Evolutionary conservation across 1,140 invertebrate genomes (phyloP).

Genomic region (Cheumatopsyche charites): DNA sequence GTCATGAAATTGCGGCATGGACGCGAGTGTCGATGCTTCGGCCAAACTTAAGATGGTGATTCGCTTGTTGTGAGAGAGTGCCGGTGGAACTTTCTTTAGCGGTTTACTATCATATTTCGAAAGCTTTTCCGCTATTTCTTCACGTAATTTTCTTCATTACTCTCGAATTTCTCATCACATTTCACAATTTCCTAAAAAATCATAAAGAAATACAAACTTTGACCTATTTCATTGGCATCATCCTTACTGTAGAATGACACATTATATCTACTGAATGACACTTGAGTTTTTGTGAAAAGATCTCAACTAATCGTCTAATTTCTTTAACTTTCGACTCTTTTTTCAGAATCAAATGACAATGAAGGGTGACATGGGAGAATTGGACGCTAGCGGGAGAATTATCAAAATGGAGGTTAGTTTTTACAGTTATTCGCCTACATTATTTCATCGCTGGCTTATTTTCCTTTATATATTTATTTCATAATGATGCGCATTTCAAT

Average conservation of each 20-base stretch:
- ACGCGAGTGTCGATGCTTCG: neutral
- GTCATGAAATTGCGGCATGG: neutral
- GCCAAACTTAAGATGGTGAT: neutral
- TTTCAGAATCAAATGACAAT: slow-evolving; percentile 53
- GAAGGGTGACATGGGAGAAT: slow-evolving; percentile 57
- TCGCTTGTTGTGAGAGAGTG: slow-evolving; percentile 12
- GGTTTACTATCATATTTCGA: neutral
- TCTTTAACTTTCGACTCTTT: neutral
- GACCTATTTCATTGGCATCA: no score
- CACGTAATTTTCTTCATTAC: no score
- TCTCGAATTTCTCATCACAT: no score
- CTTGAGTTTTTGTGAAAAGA: no score
- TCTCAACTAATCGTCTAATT: neutral
- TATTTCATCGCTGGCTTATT: no score
- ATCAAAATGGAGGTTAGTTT: slow-evolving; percentile 60
- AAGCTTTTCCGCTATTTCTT: no score
- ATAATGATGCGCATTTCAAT: slow-evolving; percentile 20
- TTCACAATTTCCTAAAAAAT: no score
- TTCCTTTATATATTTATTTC: slow-evolving; percentile 25
- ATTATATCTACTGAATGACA: no score
- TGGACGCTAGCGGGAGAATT: slow-evolving; percentile 60
- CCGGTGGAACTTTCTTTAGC: neutral
- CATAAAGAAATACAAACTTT: no score
- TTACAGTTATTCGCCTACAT: no score
- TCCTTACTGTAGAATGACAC: no score